Conservation (phyloP, 1,140 invertebrate species). For the Scylla paramamosain region DNA sequence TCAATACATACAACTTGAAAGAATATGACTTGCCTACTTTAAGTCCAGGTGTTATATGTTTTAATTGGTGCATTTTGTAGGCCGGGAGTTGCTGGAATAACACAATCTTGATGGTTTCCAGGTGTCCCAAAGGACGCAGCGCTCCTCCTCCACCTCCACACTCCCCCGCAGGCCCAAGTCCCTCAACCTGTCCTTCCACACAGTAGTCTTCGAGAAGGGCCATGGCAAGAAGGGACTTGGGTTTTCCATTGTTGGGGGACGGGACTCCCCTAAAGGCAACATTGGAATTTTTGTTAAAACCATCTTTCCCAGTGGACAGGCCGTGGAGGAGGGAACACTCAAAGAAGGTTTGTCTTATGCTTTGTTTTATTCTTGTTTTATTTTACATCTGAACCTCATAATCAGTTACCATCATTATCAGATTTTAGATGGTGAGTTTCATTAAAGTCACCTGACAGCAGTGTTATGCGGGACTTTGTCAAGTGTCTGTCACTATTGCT, state of each 20-base stretch:
- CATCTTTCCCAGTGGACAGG: constrained; percentile 84
- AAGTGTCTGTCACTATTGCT: no score
- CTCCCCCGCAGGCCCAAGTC: constrained; percentile 79
- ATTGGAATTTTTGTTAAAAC: constrained; percentile 83
- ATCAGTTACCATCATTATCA: no score
- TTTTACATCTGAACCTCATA: background rate
- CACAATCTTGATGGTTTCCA: constrained; percentile 1
- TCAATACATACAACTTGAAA: no score
- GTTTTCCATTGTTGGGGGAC: constrained; percentile 83
- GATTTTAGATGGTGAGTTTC: no score
- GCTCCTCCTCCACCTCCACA: constrained; percentile 77
- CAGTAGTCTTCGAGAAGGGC: constrained; percentile 81
- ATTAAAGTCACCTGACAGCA: no score
- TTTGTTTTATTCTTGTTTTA: background rate
- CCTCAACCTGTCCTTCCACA: constrained; percentile 77
- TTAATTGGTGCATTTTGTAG: no score
- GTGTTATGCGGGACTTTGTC: no score
- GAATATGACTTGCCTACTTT: no score
- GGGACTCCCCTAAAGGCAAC: constrained; percentile 82
- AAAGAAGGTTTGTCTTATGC: constrained; percentile 81
- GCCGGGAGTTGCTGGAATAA: no score
- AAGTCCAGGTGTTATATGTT: no score
- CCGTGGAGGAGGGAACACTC: constrained; percentile 81
- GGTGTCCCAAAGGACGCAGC: constrained; percentile 59
- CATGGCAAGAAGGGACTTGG: constrained; percentile 81